phyloP scores from a whole-genome alignment of 2,113 vertebrate genomes.

The Ceyx margarethae region DNA sequence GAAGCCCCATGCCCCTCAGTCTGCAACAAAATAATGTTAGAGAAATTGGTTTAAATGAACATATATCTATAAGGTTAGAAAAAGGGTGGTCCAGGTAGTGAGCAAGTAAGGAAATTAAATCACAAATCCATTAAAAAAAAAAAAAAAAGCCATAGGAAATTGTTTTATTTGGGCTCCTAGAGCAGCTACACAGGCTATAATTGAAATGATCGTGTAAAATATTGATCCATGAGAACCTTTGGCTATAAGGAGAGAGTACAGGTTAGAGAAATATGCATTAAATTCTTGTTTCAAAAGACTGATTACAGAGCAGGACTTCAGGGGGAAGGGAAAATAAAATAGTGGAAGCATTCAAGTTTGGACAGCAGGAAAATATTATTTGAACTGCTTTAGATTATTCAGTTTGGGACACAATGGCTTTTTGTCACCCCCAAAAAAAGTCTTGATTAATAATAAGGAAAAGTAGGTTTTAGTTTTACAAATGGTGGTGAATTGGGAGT shows the following conservation, averaged over 20 bases:
- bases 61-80: not conserved
- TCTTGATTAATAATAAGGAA: constrained; percentile 39
- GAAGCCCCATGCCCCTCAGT: not conserved
- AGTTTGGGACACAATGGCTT: not conserved
- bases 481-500: constrained; percentile 32
- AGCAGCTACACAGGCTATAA: not conserved
- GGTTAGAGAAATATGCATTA: not conserved
- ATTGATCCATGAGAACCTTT: not conserved
- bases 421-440: not conserved
- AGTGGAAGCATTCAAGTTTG: not conserved
- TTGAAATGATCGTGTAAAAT: not conserved
- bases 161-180: not conserved
- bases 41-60: not conserved
- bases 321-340: not conserved
- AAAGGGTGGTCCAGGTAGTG: not conserved
- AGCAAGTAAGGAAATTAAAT: not conserved
- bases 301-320: not conserved
- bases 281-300: not conserved
- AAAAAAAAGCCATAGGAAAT: not conserved
- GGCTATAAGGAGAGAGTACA: not conserved
- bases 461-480: constrained; percentile 34
- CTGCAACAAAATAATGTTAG: not conserved
- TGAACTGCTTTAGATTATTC: not conserved
- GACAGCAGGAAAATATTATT: not conserved
- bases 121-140: not conserved